Evolutionary conservation across 1,140 invertebrate genomes (phyloP).

Genomic region (Pygmarrhopalites habei): DNA sequence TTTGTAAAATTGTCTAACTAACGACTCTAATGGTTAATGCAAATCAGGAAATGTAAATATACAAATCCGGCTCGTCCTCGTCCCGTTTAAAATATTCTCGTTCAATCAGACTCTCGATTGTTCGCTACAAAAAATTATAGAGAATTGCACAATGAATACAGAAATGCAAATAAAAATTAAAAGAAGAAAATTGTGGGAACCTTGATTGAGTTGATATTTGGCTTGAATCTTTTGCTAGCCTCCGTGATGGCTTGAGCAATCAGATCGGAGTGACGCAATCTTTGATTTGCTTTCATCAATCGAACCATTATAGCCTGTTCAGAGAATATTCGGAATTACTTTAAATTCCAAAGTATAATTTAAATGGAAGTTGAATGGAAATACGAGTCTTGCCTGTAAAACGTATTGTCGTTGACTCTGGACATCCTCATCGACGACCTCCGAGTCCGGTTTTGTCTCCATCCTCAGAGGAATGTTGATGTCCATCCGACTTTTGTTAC

Average conservation of each 20-base stretch:
- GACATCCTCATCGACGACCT: background rate
- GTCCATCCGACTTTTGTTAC: background rate
- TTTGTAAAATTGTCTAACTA: no score
- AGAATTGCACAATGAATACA: background rate
- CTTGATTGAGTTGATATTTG: background rate
- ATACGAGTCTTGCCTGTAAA: no score
- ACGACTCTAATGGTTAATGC: no score
- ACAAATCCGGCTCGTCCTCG: background rate
- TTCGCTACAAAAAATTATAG: background rate
- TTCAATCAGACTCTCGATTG: conserved; percentile 1
- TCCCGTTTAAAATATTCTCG: background rate
- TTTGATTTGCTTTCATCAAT: conserved; percentile 3
- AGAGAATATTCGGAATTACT: no score
- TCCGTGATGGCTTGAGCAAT: conserved; percentile 1
- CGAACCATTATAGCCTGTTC: conserved; percentile 3
- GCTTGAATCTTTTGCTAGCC: background rate
- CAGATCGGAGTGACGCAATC: background rate
- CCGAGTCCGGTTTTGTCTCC: background rate
- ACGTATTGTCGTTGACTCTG: background rate
- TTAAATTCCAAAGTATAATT: no score
- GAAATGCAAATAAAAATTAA: background rate
- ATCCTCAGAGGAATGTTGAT: background rate
- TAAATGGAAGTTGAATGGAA: no score
- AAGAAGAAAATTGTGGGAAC: background rate
- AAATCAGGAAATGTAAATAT: background rate